Percentiles rank a stretch among this genome's conserved stretches.
phyloP scores from a whole-genome alignment of 1,140 invertebrate species.

The Drosophila willistoni region DNA sequence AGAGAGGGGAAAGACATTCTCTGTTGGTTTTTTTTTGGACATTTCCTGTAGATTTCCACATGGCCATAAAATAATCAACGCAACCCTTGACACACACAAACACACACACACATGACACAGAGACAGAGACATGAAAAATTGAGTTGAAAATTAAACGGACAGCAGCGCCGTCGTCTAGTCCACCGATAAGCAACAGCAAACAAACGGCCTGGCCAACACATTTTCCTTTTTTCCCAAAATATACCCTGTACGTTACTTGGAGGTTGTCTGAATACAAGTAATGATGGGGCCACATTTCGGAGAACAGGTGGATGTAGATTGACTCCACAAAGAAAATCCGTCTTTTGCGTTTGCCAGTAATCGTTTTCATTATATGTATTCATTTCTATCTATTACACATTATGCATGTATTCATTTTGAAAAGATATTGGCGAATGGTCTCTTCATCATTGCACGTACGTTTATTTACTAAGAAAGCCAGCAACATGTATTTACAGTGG shows the following conservation, averaged over 20 bases:
- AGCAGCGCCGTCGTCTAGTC: conserved; percentile 17
- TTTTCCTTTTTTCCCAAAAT: neutral
- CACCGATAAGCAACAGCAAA: conserved; percentile 34
- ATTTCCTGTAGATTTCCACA: conserved; percentile 78
- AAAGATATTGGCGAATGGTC: neutral
- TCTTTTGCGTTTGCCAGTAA: too few species aligned
- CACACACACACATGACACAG: conserved; percentile 14
- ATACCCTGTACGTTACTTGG: too few species aligned
- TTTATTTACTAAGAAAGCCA: neutral
- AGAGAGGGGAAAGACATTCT: neutral
- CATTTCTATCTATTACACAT: too few species aligned
- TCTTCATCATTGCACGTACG: neutral
- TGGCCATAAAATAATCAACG: conserved; percentile 77
- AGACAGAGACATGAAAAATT: conserved; percentile 38
- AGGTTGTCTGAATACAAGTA: too few species aligned
- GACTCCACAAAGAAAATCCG: too few species aligned
- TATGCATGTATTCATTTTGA: neutral
- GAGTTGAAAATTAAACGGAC: conserved; percentile 54
- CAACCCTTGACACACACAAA: conserved; percentile 72
- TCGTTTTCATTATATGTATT: neutral
- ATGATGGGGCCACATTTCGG: too few species aligned
- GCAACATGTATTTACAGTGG: neutral
- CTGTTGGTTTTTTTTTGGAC: conserved; percentile 26
- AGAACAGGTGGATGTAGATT: too few species aligned
- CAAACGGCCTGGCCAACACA: conserved; percentile 13